Evolutionary conservation across 2,113 vertebrate species (phyloP), one percentile per base, ranked within the genome.

Genomic region (Serinus canaria): DNA sequence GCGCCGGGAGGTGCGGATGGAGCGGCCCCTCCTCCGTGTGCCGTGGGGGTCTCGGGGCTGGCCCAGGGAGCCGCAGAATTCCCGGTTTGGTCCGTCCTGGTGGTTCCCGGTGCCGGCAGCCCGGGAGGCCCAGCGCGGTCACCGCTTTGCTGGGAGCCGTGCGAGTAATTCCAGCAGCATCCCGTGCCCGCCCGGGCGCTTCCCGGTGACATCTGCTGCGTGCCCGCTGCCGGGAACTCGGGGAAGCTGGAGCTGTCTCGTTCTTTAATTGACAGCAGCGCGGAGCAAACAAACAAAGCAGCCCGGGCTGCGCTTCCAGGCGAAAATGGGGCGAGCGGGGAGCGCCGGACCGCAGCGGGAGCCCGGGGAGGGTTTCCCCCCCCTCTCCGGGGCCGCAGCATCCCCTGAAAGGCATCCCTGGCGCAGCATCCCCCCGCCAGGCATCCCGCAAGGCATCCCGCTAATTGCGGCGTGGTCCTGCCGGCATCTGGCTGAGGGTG

Each of bases 391-490:
- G 92, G 88, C 37, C 35, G 68, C 15, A 2, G 85, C 90, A 77
- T 82, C 73, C 53, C 94, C 64, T 2, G 43, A 3, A 10, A 49
- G 59, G 50, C 86, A 58, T 50, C 76, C 53, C n/a, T 1, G 74
- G 62, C 33, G 24, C 25, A 7, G 95, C 97, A 88, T 79, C 94
- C 55, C 68, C 67, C 41, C 47, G 67, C 8, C 8, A 19, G 72
- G 95, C 97, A 85, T 80, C 95, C 73, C 70, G 77, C 30, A 7
- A 76, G 74, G 95, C 97, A 90, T 80, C 95, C 74, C 24, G 92
- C 96, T 97, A 96, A 98, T 96, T 96, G 97, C 73, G 75, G 95
- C 90, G 81, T 72, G 96, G 95, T 95, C 95, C 92, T 89, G 96
- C 96, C 95, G 72, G 94, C 94, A 92, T 91, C 96, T 96, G 96